Percentiles rank a stretch among this genome's conserved stretches.
Conservation (phyloP, 64 coral and sea anemone genomes). For the Stylophora pistillata region DNA sequence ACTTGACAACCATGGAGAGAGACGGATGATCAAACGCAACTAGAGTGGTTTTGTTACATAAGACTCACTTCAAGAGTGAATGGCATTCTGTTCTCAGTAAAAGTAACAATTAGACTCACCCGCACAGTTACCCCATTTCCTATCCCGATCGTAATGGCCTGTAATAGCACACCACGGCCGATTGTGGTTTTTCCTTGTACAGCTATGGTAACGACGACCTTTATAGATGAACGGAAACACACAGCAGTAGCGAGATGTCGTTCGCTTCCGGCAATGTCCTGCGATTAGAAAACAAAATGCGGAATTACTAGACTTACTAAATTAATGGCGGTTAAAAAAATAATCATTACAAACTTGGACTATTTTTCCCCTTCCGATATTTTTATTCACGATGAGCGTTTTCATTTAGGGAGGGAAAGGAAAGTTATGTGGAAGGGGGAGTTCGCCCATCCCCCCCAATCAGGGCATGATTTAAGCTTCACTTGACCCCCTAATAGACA, state of each 20-base stretch:
- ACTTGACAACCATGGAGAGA: too few relatives aligned
- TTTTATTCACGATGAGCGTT: too few relatives aligned
- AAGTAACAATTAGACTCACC: background rate
- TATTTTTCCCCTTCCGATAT: too few relatives aligned
- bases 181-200: slow-evolving; percentile 17
- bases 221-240: slow-evolving; percentile 62
- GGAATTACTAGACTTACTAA: too few relatives aligned
- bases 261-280: slow-evolving; percentile 41
- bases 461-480: too few relatives aligned
- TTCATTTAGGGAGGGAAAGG: too few relatives aligned
- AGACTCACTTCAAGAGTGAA: background rate
- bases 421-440: too few relatives aligned
- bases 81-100: background rate
- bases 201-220: slow-evolving; percentile 26
- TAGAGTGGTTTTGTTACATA: background rate
- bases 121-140: slow-evolving; percentile 52
- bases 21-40: too few relatives aligned
- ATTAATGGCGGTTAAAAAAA: too few relatives aligned
- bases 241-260: slow-evolving; percentile 44
- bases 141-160: slow-evolving; percentile 35
- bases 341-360: too few relatives aligned
- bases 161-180: slow-evolving; percentile 64
- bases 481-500: too few relatives aligned
- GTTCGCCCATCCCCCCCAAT: too few relatives aligned
- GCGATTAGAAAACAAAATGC: background rate